phyloP scores from a whole-genome alignment of 2,113 vertebrate species.

The Leucoraja erinaceus region DNA sequence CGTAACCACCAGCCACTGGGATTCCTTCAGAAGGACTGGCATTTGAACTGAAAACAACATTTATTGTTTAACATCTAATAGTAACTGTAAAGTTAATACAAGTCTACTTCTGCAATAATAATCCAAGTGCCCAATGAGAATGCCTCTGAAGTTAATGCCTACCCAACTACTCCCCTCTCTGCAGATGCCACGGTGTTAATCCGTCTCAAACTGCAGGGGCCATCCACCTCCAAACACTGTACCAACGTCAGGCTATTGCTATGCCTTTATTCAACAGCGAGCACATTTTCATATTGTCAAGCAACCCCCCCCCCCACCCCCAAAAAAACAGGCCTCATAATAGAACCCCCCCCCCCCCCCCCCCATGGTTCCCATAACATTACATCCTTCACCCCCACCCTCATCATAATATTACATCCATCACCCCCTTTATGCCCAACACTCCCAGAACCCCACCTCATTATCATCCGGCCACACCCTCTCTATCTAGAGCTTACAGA shows the following conservation, averaged over 20 bases:
- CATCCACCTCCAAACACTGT: too few relatives aligned
- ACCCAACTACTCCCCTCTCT: not conserved
- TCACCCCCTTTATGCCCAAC: not conserved
- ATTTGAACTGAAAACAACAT: constrained; percentile 64
- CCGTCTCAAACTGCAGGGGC: not conserved
- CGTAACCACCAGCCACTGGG: constrained; percentile 73
- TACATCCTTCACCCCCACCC: too few relatives aligned
- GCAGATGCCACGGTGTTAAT: not conserved
- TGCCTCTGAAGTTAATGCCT: too few relatives aligned
- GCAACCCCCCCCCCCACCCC: too few relatives aligned
- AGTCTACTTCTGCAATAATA: not conserved
- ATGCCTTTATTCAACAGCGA: too few relatives aligned
- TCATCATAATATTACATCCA: not conserved
- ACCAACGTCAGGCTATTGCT: too few relatives aligned
- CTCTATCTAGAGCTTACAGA: not conserved
- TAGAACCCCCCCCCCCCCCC: too few relatives aligned
- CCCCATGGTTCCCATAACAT: too few relatives aligned
- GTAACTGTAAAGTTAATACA: not conserved
- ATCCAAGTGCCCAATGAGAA: not conserved
- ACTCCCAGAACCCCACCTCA: accelerated
- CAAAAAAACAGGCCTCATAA: too few relatives aligned
- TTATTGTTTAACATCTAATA: not conserved
- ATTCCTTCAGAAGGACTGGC: constrained; percentile 87
- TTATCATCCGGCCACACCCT: not conserved
- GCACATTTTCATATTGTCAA: too few relatives aligned